phyloP scores from a whole-genome alignment of 2,888 invertebrate species.

The Saturnia pavonia region DNA sequence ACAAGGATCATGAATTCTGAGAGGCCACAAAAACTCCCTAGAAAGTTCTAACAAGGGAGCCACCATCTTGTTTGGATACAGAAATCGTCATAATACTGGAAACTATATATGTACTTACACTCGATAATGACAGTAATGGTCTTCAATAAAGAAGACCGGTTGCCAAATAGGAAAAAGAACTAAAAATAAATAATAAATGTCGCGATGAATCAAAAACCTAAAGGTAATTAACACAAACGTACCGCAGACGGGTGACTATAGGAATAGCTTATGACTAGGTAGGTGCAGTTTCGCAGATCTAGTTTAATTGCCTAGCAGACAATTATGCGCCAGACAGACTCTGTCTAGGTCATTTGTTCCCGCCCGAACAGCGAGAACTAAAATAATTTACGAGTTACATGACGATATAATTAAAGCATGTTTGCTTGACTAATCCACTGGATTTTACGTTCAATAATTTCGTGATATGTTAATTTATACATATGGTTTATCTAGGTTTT shows the following conservation, averaged over 20 bases:
- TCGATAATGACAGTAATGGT: too few species aligned
- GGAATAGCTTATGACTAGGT: slow-evolving; percentile 30
- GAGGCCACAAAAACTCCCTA: too few species aligned
- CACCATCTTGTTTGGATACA: too few species aligned
- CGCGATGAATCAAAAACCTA: background rate
- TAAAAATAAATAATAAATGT: background rate
- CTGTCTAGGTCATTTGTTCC: slow-evolving; percentile 69
- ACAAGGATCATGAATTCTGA: too few species aligned
- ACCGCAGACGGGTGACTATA: slow-evolving; percentile 19
- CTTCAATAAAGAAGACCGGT: too few species aligned
- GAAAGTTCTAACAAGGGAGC: too few species aligned
- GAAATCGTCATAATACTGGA: too few species aligned
- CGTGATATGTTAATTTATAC: background rate
- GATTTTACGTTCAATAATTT: background rate
- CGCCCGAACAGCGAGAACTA: slow-evolving; percentile 48
- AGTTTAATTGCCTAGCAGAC: slow-evolving; percentile 69
- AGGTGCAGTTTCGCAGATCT: slow-evolving; percentile 51
- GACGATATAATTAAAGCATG: slow-evolving; percentile 16
- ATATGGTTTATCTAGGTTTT: background rate
- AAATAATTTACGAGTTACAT: slow-evolving; percentile 34
- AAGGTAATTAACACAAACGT: slow-evolving; percentile 6
- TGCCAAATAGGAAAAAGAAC: background rate
- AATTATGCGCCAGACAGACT: slow-evolving; percentile 70
- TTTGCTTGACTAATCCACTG: slow-evolving; percentile 12
- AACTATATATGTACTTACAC: too few species aligned